phyloP scores from a whole-genome alignment of 2,113 vertebrate species.

The Trematomus loennbergii region DNA sequence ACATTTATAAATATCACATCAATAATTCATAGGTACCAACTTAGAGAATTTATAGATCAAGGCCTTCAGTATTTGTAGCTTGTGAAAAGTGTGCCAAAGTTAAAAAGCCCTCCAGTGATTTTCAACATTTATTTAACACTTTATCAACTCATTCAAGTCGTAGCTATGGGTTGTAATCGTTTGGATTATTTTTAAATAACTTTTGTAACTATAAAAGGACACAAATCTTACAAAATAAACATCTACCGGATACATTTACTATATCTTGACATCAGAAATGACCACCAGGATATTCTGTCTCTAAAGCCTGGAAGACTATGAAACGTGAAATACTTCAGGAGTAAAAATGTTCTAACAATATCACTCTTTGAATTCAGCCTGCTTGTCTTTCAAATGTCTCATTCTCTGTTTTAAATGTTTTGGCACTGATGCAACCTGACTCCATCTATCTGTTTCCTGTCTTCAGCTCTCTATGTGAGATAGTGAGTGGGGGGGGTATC shows the following conservation, averaged over 20 bases:
- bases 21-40: not conserved
- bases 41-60: not conserved
- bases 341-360: not conserved
- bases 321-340: not conserved
- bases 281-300: not conserved
- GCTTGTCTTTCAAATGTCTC: not conserved
- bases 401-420: not conserved
- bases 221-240: no score
- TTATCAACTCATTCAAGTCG: not conserved
- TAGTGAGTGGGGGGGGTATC: constrained; percentile 17
- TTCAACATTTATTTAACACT: not conserved
- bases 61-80: not conserved
- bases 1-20: not conserved
- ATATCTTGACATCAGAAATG: no score
- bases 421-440: not conserved
- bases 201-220: no score
- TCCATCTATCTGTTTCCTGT: not conserved
- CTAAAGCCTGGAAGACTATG: not conserved
- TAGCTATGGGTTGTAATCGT: not conserved
- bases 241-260: no score
- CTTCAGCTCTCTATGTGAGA: constrained; percentile 4
- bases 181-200: not conserved
- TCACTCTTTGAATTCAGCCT: not conserved
- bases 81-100: not conserved
- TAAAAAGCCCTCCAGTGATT: not conserved